Conservation (phyloP, 2,888 invertebrate genomes). For the Cantharis rustica region DNA sequence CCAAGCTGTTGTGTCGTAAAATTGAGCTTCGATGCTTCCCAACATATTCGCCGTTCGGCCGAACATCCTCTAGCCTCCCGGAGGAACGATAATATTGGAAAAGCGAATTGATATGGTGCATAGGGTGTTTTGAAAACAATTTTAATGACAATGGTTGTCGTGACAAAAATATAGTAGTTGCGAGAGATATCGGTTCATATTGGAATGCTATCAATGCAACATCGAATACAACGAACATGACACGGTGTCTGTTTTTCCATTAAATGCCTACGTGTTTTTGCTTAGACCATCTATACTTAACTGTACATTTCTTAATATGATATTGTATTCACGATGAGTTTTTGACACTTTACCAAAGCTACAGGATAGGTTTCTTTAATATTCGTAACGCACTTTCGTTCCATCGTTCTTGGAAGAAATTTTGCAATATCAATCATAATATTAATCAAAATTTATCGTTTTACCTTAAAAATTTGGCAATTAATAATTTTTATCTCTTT, state of each 20-base stretch:
- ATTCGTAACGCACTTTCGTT: background rate
- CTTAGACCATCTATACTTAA: constrained; percentile 24
- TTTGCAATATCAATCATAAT: background rate
- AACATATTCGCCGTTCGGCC: background rate
- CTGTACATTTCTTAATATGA: constrained; percentile 29
- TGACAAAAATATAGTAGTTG: constrained; percentile 24
- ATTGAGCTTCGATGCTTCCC: background rate
- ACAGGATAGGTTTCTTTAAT: background rate
- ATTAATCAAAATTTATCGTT: background rate
- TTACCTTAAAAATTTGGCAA: background rate
- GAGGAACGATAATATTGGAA: background rate
- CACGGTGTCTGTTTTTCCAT: constrained; percentile 32
- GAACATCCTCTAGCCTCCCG: background rate
- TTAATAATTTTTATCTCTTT: background rate
- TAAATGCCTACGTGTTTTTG: constrained; percentile 32
- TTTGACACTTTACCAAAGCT: constrained; percentile 12
- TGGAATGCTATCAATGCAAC: constrained; percentile 31
- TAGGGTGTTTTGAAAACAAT: constrained; percentile 18
- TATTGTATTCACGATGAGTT: constrained; percentile 22
- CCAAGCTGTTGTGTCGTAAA: background rate
- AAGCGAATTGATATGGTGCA: background rate
- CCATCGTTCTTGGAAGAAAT: background rate
- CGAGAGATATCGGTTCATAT: constrained; percentile 31
- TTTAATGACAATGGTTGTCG: constrained; percentile 20
- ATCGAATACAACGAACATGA: constrained; percentile 30